A percentile compares a stretch with the other conserved stretches of the same genome.
These are phyloP conservation scores for Spongilla lacustris DNA, from an alignment of 37 sponge, comb jelly and placozoan genomes.

Conservation along the genomic window DNA sequence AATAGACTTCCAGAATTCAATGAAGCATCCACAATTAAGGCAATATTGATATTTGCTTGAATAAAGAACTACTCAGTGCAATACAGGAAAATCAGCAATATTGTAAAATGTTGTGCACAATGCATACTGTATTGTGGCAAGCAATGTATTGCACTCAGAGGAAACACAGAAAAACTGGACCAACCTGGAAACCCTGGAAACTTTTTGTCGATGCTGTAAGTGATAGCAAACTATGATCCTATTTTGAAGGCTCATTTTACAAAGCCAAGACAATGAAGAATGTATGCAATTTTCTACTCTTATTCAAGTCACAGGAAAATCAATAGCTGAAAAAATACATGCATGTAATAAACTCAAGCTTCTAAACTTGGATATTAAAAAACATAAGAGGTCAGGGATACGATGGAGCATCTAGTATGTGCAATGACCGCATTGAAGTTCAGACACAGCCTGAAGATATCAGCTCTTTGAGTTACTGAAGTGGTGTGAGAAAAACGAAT, in stretches of 20 bases:
- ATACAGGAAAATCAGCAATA: conserved; percentile 49
- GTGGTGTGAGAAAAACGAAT: too few species aligned
- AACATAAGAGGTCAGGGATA: conserved; percentile 11
- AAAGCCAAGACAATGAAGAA: conserved; percentile 31
- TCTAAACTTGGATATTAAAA: not conserved
- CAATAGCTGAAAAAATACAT: conserved; percentile 25
- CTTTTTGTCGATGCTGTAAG: conserved; percentile 56
- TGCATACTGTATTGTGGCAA: conserved; percentile 51
- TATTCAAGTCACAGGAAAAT: conserved; percentile 27
- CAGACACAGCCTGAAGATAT: too few species aligned
- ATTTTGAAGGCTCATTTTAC: conserved; percentile 41
- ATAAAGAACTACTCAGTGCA: not conserved
- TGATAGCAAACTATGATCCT: conserved; percentile 36
- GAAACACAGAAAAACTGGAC: conserved; percentile 43
- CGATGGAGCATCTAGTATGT: not conserved
- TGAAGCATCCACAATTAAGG: conserved; percentile 31
- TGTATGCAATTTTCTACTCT: conserved; percentile 20
- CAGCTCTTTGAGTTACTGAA: too few species aligned
- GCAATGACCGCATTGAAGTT: too few species aligned
- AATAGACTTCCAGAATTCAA: conserved; percentile 24
- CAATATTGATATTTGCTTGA: conserved; percentile 23
- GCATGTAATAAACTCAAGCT: not conserved
- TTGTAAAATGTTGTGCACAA: conserved; percentile 42
- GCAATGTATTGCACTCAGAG: conserved; percentile 67
- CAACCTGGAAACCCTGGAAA: conserved; percentile 56